These are phyloP conservation scores for Petromus typicus DNA, from an alignment of 2,113 vertebrate genomes.

Conservation along the genomic window DNA sequence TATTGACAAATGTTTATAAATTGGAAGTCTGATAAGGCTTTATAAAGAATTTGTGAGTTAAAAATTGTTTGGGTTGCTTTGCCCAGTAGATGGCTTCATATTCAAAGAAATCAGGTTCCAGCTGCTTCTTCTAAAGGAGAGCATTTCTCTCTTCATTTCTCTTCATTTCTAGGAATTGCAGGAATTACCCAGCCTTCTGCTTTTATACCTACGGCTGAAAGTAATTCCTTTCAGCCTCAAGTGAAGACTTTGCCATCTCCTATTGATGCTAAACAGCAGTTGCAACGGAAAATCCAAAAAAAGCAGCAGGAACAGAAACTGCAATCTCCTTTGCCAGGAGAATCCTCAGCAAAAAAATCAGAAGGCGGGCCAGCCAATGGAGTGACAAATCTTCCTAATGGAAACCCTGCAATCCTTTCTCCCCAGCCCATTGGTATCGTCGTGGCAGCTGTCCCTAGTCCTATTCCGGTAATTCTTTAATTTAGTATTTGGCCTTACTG, in stretches of 20 bases:
- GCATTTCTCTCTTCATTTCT: constrained; percentile 58
- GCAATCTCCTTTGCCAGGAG: constrained; percentile 94
- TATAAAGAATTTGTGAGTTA: constrained; percentile 42
- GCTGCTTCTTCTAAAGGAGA: not conserved
- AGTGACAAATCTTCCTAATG: constrained; percentile 90
- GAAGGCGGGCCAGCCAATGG: constrained; percentile 88
- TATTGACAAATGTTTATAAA: constrained; percentile 54
- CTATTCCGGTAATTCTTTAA: constrained; percentile 91
- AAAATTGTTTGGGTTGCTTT: constrained; percentile 51
- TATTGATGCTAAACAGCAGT: constrained; percentile 98
- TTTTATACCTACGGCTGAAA: constrained; percentile 94
- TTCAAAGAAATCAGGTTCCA: constrained; percentile 54
- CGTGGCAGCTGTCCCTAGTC: constrained; percentile 95
- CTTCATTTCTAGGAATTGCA: constrained; percentile 89
- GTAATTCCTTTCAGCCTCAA: constrained; percentile 96
- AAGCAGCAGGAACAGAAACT: constrained; percentile 99
- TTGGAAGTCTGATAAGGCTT: not conserved
- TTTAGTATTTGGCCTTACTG: constrained; percentile 3
- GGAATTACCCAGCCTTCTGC: constrained; percentile 92
- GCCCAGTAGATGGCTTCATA: constrained; percentile 51
- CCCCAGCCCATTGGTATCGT: constrained; percentile 97
- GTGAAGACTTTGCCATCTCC: constrained; percentile 94
- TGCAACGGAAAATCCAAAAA: constrained; percentile 99
- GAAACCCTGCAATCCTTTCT: constrained; percentile 93
- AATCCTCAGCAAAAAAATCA: constrained; percentile 89